Percentiles rank a stretch among this genome's conserved stretches.
phyloP scores from a whole-genome alignment of 2,888 invertebrate species.

The Caradrina clavipalpis region DNA sequence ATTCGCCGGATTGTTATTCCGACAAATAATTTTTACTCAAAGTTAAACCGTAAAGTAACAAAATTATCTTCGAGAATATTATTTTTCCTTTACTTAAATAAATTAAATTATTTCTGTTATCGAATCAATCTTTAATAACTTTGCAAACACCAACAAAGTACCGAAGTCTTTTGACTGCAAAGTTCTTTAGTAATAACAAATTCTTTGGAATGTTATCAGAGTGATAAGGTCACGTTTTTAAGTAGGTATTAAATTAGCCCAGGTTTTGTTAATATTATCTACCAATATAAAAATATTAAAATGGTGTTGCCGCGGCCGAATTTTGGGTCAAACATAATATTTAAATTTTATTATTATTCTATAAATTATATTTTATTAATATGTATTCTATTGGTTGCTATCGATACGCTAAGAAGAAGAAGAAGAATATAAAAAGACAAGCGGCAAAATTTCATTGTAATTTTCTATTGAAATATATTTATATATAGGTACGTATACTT shows the following conservation, averaged over 20 bases:
- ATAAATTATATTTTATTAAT: too few relatives aligned
- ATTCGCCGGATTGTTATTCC: background rate
- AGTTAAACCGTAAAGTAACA: background rate
- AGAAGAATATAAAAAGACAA: background rate
- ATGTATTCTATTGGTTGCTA: too few relatives aligned
- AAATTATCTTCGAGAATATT: background rate
- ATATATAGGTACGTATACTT: background rate
- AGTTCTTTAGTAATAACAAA: background rate
- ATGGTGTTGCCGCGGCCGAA: too few relatives aligned
- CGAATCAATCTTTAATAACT: background rate
- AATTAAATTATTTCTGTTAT: background rate
- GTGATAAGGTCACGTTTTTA: background rate
- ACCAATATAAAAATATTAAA: background rate
- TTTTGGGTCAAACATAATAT: too few relatives aligned
- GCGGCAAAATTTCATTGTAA: background rate
- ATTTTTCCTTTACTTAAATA: background rate
- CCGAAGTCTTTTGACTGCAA: background rate
- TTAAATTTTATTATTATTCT: too few relatives aligned
- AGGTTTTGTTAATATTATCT: conserved; percentile 3
- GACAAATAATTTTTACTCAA: background rate
- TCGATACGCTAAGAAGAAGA: too few relatives aligned
- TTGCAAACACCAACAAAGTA: background rate
- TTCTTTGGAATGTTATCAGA: background rate
- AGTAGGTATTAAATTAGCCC: background rate
- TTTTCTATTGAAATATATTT: background rate